Evolutionary conservation across 2,113 vertebrate genomes (phyloP).

Genomic region (Speoplatyrhinus poulsoni): DNA sequence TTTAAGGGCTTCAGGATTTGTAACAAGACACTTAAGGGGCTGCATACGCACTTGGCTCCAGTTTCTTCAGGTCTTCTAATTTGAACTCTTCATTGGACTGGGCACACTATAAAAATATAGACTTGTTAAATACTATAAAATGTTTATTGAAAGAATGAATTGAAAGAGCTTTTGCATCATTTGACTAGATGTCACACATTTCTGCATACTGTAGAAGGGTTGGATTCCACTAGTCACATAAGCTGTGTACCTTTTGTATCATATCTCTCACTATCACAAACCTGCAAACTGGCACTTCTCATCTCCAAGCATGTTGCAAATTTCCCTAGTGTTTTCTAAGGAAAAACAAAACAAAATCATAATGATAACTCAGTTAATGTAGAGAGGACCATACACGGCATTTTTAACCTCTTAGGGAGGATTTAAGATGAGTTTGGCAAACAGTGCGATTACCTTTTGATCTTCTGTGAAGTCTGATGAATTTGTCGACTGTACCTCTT

Average conservation of each 20-base stretch:
- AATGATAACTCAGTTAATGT: background rate
- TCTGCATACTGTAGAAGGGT: too few relatives aligned
- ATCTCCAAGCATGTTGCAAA: conserved; percentile 97
- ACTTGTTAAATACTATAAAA: background rate
- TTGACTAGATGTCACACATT: too few relatives aligned
- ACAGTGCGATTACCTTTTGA: conserved; percentile 86
- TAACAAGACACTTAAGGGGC: background rate
- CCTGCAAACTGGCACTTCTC: conserved; percentile 94
- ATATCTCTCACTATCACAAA: conserved; percentile 51
- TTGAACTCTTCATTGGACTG: conserved; percentile 93
- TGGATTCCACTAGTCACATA: background rate
- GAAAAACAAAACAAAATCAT: background rate
- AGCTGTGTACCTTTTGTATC: too few relatives aligned
- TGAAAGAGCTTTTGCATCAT: background rate
- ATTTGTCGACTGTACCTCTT: conserved; percentile 91
- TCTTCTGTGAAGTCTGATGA: conserved; percentile 94
- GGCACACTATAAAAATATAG: conserved; percentile 77
- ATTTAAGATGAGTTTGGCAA: background rate
- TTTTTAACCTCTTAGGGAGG: background rate
- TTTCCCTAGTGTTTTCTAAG: conserved; percentile 94
- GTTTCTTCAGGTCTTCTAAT: conserved; percentile 94
- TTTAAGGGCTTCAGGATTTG: background rate
- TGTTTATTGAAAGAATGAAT: background rate
- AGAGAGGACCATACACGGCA: too few relatives aligned
- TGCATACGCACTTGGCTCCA: conserved; percentile 87